Percentiles rank a stretch among this genome's conserved stretches.
Evolutionary conservation across 2,888 invertebrate genomes (phyloP).

Genomic region (Torymus tubicola): DNA sequence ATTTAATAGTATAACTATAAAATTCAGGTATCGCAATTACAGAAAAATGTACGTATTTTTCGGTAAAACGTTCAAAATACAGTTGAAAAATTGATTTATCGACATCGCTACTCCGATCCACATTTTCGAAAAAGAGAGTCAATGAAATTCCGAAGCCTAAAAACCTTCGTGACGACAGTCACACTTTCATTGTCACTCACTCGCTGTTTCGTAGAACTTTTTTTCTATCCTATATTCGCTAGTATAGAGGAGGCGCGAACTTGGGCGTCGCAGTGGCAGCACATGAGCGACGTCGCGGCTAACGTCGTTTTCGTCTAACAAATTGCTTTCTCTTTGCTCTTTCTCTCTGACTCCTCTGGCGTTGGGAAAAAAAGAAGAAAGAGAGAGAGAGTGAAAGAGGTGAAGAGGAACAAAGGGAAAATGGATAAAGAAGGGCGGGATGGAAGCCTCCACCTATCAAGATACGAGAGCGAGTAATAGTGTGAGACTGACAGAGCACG

Average conservation of each 20-base stretch:
- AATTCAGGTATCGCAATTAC: too few relatives aligned
- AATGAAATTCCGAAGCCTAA: conserved; percentile 1
- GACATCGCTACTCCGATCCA: too few relatives aligned
- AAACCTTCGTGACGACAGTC: background rate
- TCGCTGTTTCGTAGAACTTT: conserved; percentile 7
- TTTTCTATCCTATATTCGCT: background rate
- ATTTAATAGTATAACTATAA: too few relatives aligned
- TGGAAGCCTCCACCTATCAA: background rate
- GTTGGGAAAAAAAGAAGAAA: background rate
- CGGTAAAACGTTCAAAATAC: too few relatives aligned
- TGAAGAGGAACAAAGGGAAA: background rate
- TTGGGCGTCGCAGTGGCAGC: too few relatives aligned
- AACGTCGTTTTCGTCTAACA: conserved; percentile 54
- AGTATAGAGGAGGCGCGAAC: too few relatives aligned
- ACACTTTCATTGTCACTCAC: conserved; percentile 13
- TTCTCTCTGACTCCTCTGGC: background rate
- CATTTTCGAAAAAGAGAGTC: too few relatives aligned
- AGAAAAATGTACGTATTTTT: too few relatives aligned
- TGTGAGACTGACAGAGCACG: too few relatives aligned
- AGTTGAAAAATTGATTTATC: too few relatives aligned
- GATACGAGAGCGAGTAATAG: background rate
- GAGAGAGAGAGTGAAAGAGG: background rate
- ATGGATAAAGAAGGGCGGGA: background rate
- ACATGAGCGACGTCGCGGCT: conserved; percentile 40
- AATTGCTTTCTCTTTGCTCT: conserved; percentile 51